These are phyloP conservation scores for Manis crassicaudata DNA, from an alignment of 2,797 vertebrate species.

Conservation along the genomic window DNA sequence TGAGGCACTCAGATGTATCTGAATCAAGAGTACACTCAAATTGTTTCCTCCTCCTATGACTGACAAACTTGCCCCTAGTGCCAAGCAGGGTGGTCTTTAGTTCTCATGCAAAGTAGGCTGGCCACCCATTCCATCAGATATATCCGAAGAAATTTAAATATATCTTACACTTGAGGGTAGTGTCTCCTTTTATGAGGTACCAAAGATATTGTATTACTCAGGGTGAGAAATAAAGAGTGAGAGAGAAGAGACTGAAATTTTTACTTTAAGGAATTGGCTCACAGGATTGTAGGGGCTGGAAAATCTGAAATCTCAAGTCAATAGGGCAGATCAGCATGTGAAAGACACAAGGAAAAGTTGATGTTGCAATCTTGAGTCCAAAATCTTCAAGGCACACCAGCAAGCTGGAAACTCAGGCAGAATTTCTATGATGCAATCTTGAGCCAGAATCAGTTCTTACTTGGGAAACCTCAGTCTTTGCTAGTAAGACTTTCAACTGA, in stretches of 20 bases:
- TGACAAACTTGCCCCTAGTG: fast-evolving
- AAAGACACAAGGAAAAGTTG: background rate
- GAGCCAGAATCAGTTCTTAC: background rate
- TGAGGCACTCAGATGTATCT: background rate
- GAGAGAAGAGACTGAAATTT: background rate
- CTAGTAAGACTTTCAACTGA: background rate
- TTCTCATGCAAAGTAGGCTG: background rate
- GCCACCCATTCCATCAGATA: background rate
- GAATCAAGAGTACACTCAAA: background rate
- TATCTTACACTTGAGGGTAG: background rate
- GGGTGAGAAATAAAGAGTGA: background rate
- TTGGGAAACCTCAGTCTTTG: background rate
- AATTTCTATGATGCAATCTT: background rate
- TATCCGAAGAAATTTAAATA: background rate
- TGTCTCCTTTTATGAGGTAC: background rate
- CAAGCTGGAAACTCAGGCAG: background rate
- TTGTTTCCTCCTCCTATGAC: background rate
- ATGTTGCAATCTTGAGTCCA: background rate
- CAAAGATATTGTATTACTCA: background rate
- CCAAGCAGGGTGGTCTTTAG: background rate
- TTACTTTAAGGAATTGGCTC: background rate
- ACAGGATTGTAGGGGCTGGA: background rate
- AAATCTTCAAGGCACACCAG: background rate
- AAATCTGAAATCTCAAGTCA: background rate
- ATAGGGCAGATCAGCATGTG: background rate